Evolutionary conservation across 1,140 invertebrate genomes (phyloP).

Genomic region (Panagrolaimus sp.): DNA sequence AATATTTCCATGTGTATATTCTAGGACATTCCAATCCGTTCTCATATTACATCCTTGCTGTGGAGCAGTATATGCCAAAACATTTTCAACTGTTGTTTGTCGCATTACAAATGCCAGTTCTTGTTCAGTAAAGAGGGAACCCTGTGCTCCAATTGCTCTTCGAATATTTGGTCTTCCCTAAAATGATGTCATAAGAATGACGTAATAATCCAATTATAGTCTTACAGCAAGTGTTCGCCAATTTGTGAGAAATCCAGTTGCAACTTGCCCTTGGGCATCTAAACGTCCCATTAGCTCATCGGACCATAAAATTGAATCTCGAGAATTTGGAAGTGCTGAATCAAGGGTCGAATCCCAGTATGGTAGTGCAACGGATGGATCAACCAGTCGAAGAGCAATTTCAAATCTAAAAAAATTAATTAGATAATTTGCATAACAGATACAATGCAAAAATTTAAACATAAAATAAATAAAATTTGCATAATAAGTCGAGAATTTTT

Average conservation of each 20-base stretch:
- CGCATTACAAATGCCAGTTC: slow-evolving; percentile 30
- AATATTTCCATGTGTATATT: slow-evolving; percentile 56
- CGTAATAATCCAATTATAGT: not conserved
- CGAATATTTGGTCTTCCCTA: slow-evolving; percentile 38
- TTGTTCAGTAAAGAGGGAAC: slow-evolving; percentile 37
- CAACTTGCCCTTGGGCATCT: slow-evolving; percentile 42
- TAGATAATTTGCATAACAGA: no score
- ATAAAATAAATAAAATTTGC: no score
- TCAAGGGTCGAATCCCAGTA: slow-evolving; percentile 47
- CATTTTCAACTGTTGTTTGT: slow-evolving; percentile 42
- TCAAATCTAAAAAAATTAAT: slow-evolving; percentile 18
- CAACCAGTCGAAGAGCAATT: slow-evolving; percentile 40
- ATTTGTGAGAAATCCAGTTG: slow-evolving; percentile 28
- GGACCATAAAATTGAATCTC: slow-evolving; percentile 34
- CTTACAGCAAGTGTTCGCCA: slow-evolving; percentile 41
- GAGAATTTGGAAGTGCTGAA: slow-evolving; percentile 41
- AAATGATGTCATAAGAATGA: not conserved
- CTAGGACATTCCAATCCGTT: slow-evolving; percentile 39
- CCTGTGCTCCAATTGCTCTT: slow-evolving; percentile 39
- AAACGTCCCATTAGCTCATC: slow-evolving; percentile 53
- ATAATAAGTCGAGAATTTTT: no score
- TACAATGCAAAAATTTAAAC: no score
- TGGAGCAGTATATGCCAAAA: slow-evolving; percentile 42
- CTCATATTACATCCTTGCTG: slow-evolving; percentile 34
- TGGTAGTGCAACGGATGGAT: slow-evolving; percentile 37